A percentile compares a stretch with the other conserved stretches of the same genome.
Evolutionary conservation across 2,888 invertebrate species (phyloP).

Genomic region (Idaea aversata): DNA sequence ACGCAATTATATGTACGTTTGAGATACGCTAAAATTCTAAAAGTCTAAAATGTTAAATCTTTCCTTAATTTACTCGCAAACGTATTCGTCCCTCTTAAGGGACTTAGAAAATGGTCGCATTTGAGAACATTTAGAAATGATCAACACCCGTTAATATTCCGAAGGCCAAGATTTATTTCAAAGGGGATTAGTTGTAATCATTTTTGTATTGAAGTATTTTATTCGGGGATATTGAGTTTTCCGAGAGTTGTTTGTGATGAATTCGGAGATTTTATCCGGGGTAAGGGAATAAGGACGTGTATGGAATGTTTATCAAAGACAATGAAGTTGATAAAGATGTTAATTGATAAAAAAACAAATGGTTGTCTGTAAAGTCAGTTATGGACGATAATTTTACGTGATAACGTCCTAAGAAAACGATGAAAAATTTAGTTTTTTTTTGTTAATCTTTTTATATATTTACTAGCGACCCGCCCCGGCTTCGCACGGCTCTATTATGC

Average conservation of each 20-base stretch:
- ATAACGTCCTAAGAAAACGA: no score
- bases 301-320: not conserved
- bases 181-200: slow-evolving; percentile 17
- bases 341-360: not conserved
- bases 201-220: not conserved
- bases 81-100: slow-evolving; percentile 22
- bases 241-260: not conserved
- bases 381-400: no score
- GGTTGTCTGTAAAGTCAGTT: no score
- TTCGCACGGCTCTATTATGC: no score
- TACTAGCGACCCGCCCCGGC: no score
- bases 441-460: no score
- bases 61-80: slow-evolving; percentile 24
- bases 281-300: not conserved
- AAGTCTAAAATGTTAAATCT: slow-evolving; percentile 17
- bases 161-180: slow-evolving; percentile 25
- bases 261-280: not conserved
- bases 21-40: not conserved
- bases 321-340: not conserved
- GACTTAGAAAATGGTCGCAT: slow-evolving; percentile 23
- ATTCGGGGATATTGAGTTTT: not conserved
- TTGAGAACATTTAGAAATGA: slow-evolving; percentile 19
- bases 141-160: slow-evolving; percentile 28
- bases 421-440: no score
- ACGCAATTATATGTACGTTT: not conserved